phyloP scores from a whole-genome alignment of 2,888 invertebrate species.

The Cerastoderma edule region DNA sequence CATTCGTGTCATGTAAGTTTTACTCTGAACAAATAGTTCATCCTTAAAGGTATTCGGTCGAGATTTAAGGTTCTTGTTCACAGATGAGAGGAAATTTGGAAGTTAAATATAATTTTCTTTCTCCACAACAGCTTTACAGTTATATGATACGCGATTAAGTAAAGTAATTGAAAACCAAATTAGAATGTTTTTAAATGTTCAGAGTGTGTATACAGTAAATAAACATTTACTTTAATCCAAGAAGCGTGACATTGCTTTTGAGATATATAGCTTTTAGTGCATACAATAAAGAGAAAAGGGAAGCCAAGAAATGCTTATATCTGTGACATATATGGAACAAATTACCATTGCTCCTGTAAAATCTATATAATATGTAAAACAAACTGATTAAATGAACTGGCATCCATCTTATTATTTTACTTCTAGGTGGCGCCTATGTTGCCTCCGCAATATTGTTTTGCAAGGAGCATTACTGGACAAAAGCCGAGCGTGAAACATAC shows the following conservation, averaged over 20 bases:
- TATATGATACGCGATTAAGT: neutral
- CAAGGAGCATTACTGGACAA: constrained; percentile 10
- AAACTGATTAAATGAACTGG: neutral
- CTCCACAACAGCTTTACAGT: neutral
- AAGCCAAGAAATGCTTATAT: neutral
- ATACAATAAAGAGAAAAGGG: neutral
- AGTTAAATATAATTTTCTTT: neutral
- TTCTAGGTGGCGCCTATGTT: constrained; percentile 8
- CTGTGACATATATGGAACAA: too few relatives aligned
- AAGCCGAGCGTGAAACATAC: neutral
- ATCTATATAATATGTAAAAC: neutral
- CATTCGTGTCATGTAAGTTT: neutral
- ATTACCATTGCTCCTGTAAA: neutral
- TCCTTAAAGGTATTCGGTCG: too few relatives aligned
- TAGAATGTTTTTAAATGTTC: too few relatives aligned
- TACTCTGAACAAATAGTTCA: too few relatives aligned
- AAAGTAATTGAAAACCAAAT: neutral
- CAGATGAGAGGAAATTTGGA: neutral
- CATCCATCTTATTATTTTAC: neutral
- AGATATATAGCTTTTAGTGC: too few relatives aligned
- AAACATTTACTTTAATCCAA: too few relatives aligned
- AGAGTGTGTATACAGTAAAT: too few relatives aligned
- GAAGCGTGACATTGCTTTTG: too few relatives aligned
- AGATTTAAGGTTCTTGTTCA: neutral
- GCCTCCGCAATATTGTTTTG: neutral